Percentiles rank a stretch among this genome's conserved stretches.
Conservation (phyloP, 2,797 vertebrate species). For the Oophaga sylvatica region DNA sequence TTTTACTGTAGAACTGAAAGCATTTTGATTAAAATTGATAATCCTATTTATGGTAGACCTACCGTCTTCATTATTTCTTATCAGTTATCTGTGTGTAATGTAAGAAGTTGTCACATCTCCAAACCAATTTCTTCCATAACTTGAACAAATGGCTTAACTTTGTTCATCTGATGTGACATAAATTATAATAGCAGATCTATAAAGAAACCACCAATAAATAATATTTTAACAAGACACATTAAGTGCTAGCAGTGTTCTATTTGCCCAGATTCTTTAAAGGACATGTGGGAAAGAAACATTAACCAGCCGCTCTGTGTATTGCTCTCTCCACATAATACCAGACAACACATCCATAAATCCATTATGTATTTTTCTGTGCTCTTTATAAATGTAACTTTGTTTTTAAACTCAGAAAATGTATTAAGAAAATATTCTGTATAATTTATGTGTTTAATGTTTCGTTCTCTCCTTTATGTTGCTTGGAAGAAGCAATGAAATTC, state of each 20-base stretch:
- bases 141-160: too few species aligned
- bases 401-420: slow-evolving; percentile 17
- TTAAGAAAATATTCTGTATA: not conserved
- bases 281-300: not conserved
- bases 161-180: too few species aligned
- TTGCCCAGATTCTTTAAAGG: not conserved
- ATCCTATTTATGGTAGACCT: too few species aligned
- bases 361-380: slow-evolving; percentile 7
- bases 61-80: too few species aligned
- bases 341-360: slow-evolving; percentile 6
- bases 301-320: not conserved
- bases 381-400: slow-evolving; percentile 19
- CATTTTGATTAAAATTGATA: too few species aligned
- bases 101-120: too few species aligned
- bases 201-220: too few species aligned
- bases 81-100: too few species aligned
- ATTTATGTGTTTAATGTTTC: slow-evolving; percentile 32
- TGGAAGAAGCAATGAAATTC: slow-evolving; percentile 26
- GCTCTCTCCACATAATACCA: not conserved
- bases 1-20: too few species aligned
- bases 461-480: slow-evolving; percentile 22
- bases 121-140: too few species aligned
- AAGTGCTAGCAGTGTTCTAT: not conserved
- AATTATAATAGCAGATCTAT: too few species aligned
- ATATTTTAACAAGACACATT: too few species aligned